Evolutionary conservation across 2,888 invertebrate species (phyloP).

Genomic region (Limenitis camilla): DNA sequence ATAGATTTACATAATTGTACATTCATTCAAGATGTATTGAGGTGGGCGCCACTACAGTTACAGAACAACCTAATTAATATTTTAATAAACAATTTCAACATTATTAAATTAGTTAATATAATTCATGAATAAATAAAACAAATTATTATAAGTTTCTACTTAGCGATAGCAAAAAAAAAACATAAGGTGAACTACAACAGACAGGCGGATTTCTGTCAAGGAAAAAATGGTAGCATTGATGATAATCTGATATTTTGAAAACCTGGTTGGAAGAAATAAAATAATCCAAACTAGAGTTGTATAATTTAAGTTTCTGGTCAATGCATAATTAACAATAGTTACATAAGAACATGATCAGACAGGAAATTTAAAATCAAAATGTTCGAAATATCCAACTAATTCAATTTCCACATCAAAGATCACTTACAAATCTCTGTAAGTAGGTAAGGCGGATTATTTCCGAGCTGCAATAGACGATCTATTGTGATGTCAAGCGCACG

Average conservation of each 20-base stretch:
- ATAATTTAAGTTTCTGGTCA: no score
- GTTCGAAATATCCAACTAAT: not conserved
- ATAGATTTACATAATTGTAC: slow-evolving; percentile 32
- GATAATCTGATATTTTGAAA: no score
- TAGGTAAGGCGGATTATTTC: slow-evolving; percentile 33
- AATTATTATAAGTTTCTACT: no score
- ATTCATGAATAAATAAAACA: no score
- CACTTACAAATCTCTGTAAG: slow-evolving; percentile 2
- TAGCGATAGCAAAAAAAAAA: no score
- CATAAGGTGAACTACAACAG: no score
- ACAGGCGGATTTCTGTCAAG: no score
- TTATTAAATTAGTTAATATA: slow-evolving; percentile 1
- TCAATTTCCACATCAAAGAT: slow-evolving; percentile 4
- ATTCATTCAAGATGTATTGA: slow-evolving; percentile 34
- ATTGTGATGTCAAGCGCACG: slow-evolving; percentile 54
- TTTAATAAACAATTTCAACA: slow-evolving; percentile 6
- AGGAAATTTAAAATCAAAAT: not conserved
- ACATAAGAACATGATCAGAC: no score
- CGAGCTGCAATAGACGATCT: slow-evolving; percentile 46
- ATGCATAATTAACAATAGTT: no score
- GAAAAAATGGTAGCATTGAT: no score
- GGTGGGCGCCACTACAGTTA: slow-evolving; percentile 21
- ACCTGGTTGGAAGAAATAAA: no score
- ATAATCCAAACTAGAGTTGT: no score
- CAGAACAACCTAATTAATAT: slow-evolving; percentile 10